A percentile compares a stretch with the other conserved stretches of the same genome.
phyloP scores from a whole-genome alignment of 2,113 vertebrate genomes.

The Chinchilla lanigera region DNA sequence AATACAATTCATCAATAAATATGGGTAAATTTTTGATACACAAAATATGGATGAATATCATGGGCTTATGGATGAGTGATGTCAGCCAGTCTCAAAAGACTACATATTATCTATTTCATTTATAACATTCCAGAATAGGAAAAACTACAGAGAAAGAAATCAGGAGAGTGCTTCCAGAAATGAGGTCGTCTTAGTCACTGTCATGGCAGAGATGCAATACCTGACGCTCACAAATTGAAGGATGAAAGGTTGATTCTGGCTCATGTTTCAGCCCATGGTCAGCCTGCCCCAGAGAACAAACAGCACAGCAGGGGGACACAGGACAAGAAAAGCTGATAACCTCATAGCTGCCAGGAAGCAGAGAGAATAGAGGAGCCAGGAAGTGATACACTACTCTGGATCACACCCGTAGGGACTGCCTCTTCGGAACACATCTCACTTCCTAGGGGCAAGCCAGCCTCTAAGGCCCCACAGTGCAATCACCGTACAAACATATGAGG shows the following conservation, averaged over 20 bases:
- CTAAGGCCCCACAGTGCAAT: background rate
- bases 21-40: background rate
- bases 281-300: background rate
- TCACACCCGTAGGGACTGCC: background rate
- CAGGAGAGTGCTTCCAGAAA: background rate
- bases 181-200: background rate
- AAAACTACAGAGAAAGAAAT: background rate
- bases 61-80: background rate
- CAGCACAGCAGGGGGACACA: background rate
- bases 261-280: background rate
- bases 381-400: background rate
- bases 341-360: background rate
- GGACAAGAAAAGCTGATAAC: background rate
- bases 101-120: background rate
- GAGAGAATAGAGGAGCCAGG: background rate
- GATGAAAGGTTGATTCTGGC: background rate
- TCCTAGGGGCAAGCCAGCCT: background rate
- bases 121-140: background rate
- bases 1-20: background rate
- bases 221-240: background rate
- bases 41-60: background rate
- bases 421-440: background rate
- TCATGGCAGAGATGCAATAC: background rate
- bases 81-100: background rate
- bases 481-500: background rate